Evolutionary conservation across 2,113 vertebrate genomes (phyloP).

Genomic region (Platysternon megacephalum): DNA sequence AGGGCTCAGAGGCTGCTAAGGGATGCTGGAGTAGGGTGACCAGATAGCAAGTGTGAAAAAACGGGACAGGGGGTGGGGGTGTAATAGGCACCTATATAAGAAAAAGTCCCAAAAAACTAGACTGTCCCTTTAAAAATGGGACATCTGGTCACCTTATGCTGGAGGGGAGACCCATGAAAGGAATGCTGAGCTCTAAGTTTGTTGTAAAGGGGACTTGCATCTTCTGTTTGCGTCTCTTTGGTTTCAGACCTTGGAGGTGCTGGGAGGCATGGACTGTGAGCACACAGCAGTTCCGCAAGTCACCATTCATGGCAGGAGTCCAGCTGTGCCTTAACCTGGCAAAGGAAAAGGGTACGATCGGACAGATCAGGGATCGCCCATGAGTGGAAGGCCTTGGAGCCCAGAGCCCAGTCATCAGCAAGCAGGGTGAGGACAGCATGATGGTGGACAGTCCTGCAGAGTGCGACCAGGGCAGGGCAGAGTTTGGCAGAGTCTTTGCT

Average conservation of each 20-base stretch:
- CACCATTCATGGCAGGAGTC: not conserved
- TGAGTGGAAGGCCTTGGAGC: not conserved
- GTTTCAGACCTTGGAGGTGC: not conserved
- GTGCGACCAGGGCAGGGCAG: not conserved
- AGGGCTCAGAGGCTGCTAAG: not conserved
- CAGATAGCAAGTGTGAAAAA: no score
- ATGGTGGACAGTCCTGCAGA: not conserved
- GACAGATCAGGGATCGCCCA: no score
- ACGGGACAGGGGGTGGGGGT: accelerated
- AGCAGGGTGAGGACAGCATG: not conserved
- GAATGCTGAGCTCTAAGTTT: not conserved
- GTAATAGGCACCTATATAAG: no score
- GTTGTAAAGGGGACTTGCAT: not conserved
- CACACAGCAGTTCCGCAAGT: not conserved
- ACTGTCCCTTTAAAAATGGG: no score
- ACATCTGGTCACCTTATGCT: not conserved
- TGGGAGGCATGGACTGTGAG: not conserved
- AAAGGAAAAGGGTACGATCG: not conserved
- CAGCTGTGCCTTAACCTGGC: not conserved
- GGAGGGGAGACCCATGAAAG: not conserved
- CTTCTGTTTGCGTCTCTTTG: not conserved
- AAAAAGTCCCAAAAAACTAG: no score
- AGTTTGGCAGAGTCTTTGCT: not conserved
- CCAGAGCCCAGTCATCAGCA: not conserved
- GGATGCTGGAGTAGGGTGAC: not conserved